Base-by-base conservation (phyloP, 64 coral and sea anemone genomes). In the Orbicella faveolata region DNA sequence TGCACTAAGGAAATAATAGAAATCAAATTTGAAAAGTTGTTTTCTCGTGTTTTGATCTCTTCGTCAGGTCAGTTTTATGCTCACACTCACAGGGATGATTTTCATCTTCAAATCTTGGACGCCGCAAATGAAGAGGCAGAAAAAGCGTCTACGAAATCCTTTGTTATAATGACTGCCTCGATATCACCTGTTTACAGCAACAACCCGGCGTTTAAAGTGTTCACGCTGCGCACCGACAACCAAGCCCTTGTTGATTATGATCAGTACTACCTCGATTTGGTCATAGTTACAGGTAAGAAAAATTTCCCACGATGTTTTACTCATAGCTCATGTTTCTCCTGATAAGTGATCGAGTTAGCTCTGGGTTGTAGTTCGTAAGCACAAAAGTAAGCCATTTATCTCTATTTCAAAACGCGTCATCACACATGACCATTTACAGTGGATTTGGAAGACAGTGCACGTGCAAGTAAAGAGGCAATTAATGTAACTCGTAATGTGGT, bases 211-310 rank as follows among this genome's bases (percentile, higher is more conserved):
- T 96, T 92, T 87, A 75, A 88, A n/a, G 61, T 92, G 13, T 62
- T 89, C 11, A 72, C 73, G 44, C 7, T 96, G 30, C 52, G 90
- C 64, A 52, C 69, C 25, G 74, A 89, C 3, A 61, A 72, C 36
- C 55, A 54, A 11, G 95, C 92, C 25, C 37, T 98, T 48, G 69
- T 93, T 16, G 95, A 98, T 85, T 94, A 98, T 74, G 95, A 94
- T 39, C 95, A 98, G 51, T 89, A 88, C 79, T 98, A 91, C 52
- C 63, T 98, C 88, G 84, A 98, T 36, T 72, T 98, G 62, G 89
- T 94, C 5, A 37, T 98, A 30, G 92, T 84, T 20, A 98, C 95
- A 94, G 91, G 95, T 94, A 92, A 9, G 35, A 19, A 21, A 59
- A 11, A 44, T 54, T 52, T 12, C 36, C 12, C 2, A 19, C 30